Base-by-base conservation (phyloP, 1,140 invertebrate genomes). In the Melipona quadrifasciata region DNA sequence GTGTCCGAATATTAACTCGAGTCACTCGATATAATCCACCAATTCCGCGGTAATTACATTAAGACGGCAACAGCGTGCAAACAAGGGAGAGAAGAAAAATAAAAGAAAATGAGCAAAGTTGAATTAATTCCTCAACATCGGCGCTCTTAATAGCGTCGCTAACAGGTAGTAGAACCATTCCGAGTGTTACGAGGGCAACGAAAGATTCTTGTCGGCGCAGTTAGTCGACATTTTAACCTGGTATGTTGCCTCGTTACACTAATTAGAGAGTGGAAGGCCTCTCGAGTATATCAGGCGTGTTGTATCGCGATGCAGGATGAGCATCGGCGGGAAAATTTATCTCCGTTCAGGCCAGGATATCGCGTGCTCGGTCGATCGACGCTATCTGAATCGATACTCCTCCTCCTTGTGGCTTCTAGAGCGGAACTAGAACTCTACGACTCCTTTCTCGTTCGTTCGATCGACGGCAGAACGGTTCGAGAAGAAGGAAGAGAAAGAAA, bases 221-320 rank as follows among this genome's bases (percentile, higher is more conserved):
- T 76, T 84, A 65, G 24, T 65, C 65, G 65, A 73, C 47, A 65
- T 86, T 71, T 75, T 57, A 86, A 64, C 68, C 70, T 81, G 82
- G 73, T 76, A 84, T 53, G 74, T 19, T 55, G 75, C 47, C 82
- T 89, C 76, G 77, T 85, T 84, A 87, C 72, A 64, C 75, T 89
- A 87, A 91, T 88, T 79, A 77, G 80, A 76, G 78, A 73, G 34
- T 61, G 85, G 79, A 73, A 78, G 73, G 67, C 24, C 61, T n/a
- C 68, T 82, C 80, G 64, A 82, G 55, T 61, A 51, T 73, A 47
- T 8, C 58, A 61, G 68, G 12, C 51, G 58, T 47, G 39, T 61
- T 39, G 19, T 51, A 67, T 76, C 39, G 53, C 39, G 39, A 47
- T 47, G 39, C 39, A 72, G 39, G 84, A 58, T 74, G 74, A 74